Base-by-base conservation (phyloP, 2,888 invertebrate species). In the Tetanocera ferruginea region DNA sequence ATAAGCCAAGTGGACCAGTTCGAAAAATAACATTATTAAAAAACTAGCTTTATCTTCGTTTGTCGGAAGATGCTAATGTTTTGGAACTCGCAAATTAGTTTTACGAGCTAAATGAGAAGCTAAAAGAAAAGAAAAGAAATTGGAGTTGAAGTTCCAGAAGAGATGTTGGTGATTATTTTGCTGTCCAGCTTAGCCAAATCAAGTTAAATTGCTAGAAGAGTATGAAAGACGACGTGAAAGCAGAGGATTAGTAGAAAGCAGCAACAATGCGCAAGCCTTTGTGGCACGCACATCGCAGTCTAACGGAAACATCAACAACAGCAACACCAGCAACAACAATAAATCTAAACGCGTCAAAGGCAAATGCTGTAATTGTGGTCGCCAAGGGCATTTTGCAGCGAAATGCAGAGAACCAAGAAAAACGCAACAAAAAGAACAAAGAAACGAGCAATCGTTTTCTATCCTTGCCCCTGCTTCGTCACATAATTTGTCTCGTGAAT, bases 1-100 rank as follows among this genome's bases (percentile, higher is more conserved):
- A 76, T 34, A 78, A 76, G 19, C 79, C 79, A 11, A 25, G 55
- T 34, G 79, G 80, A 19, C 77, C 78, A 31, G 80, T 79, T 6
- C 55, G 77, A 37, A 67, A 80, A 80, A n/a, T 49, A 9, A 49
- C 49, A 49, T 49, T 49, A 14, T 49, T 49, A 9, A 49, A 49
- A 49, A 49, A 49, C 14, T 72, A 79, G 17, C 52, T 76, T 11
- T 11, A 73, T n/a, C 31, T 72, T 8, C 77, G 71, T 43, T 51
- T 78, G 75, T 19, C 8, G 19, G 70, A 74, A 57, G 17, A 23
- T 60, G 49, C 51, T 11, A 52, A 28, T 5, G 78, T 81, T 8
- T 11, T 67, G 25, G 67, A 73, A 19, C 79, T 79, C 72, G 17
- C 79, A 11, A 75, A 80, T 6, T 51, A 73, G 17, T 81, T 81